Base-by-base conservation (phyloP, 53 echinoderm and acorn worm species). In the Astropecten irregularis region DNA sequence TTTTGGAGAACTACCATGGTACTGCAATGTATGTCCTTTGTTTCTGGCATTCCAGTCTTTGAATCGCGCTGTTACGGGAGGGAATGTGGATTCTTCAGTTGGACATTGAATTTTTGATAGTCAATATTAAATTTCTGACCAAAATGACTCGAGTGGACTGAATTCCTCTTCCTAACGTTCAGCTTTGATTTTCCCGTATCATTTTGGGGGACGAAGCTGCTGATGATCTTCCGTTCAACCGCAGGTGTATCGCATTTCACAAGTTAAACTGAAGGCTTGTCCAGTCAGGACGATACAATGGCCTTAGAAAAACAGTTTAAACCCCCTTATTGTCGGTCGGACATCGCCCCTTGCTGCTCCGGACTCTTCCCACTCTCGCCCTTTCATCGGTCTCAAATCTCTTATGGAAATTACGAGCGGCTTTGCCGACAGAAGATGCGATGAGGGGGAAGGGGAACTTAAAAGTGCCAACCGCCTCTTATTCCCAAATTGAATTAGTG, bases 171-270 rank as follows among this genome's bases (percentile, higher is more conserved):
- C n/a, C n/a, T n/a, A n/a, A n/a, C n/a, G n/a, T 58, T 58, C 59
- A 29, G 29, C 14, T 58, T 2, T 28, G 13, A 27, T 29, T 28
- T 8, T 1, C 30, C 18, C 10, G 8, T 0, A 58, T 30, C 10
- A 58, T n/a, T n/a, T n/a, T n/a, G n/a, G n/a, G n/a, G n/a, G n/a
- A n/a, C n/a, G n/a, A n/a, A n/a, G n/a, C n/a, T n/a, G n/a, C n/a
- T n/a, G n/a, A n/a, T n/a, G n/a, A n/a, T n/a, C n/a, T n/a, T n/a
- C n/a, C n/a, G n/a, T n/a, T 30, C 28, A 58, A n/a, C 20, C 5
- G 47, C 29, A 16, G n/a, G 69, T 32, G 69, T 68, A 48, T 71
- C 71, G 32, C 71, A 50, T 71, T 52, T 71, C 71, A 71, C n/a
- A 50, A 33, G n/a, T 14, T 30, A 48, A 52, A 42, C 37, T 50